Evolutionary conservation across 2,888 invertebrate species (phyloP).

Genomic region (Dione vanillae): DNA sequence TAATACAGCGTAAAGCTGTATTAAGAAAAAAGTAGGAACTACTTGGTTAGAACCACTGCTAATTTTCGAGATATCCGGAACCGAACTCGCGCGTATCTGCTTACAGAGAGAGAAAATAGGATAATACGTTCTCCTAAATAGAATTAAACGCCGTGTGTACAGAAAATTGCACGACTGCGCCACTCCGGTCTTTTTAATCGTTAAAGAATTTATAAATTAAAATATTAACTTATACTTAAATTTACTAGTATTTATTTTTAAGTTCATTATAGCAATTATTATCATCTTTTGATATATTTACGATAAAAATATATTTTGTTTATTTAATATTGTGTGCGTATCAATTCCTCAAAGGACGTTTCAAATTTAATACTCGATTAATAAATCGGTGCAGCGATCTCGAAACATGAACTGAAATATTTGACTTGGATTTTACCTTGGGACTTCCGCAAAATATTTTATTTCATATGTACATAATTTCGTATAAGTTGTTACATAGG

Average conservation of each 20-base stretch:
- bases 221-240: too few species aligned
- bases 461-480: constrained; percentile 7
- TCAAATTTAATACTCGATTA: constrained; percentile 44
- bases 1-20: too few species aligned
- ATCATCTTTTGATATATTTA: background rate
- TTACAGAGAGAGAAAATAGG: too few species aligned
- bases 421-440: constrained; percentile 31
- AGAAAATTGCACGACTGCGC: too few species aligned
- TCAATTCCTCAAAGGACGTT: constrained; percentile 10
- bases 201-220: too few species aligned
- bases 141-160: too few species aligned
- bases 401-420: constrained; percentile 34
- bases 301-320: background rate
- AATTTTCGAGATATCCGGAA: too few species aligned
- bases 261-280: background rate
- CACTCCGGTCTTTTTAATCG: too few species aligned
- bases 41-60: too few species aligned
- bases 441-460: constrained; percentile 20
- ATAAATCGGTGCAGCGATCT: constrained; percentile 39
- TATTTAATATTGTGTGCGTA: constrained; percentile 5
- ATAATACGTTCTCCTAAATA: too few species aligned
- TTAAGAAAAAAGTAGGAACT: too few species aligned
- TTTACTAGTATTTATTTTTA: background rate
- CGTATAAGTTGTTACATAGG: background rate
- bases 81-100: too few species aligned